Conservation (phyloP, 2,888 invertebrate genomes). For the Eupelmus urozonus region DNA sequence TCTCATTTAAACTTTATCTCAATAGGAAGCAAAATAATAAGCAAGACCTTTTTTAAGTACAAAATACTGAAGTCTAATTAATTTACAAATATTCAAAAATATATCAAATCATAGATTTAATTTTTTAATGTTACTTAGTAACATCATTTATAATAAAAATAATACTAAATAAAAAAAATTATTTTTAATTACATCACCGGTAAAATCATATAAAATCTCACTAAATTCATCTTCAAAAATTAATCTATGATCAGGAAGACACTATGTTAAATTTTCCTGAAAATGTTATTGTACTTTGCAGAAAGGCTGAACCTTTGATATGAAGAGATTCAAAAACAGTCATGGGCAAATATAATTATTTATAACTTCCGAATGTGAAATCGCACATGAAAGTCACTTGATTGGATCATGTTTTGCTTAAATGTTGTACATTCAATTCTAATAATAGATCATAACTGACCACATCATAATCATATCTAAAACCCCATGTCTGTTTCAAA, state of each 20-base stretch:
- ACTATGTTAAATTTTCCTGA: conserved; percentile 2
- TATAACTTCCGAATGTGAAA: not conserved
- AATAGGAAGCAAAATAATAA: conserved; percentile 1
- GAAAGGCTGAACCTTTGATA: conserved; percentile 32
- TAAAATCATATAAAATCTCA: not conserved
- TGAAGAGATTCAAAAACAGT: conserved; percentile 21
- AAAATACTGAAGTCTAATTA: not conserved
- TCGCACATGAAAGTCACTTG: too few relatives aligned
- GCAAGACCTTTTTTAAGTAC: not conserved
- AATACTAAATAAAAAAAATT: conserved; percentile 2
- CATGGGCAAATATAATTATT: conserved; percentile 8
- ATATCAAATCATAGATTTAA: not conserved
- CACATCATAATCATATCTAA: not conserved
- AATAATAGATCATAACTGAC: too few relatives aligned
- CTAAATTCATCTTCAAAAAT: conserved; percentile 19
- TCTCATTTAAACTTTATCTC: too few relatives aligned
- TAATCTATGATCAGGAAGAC: conserved; percentile 23
- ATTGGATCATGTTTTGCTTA: too few relatives aligned
- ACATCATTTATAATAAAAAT: conserved; percentile 1
- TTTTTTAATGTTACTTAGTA: not conserved
- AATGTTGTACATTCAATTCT: too few relatives aligned
- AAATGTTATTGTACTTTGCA: conserved; percentile 15
- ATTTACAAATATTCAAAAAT: conserved; percentile 4
- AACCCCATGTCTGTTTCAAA: conserved; percentile 8
- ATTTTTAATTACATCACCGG: not conserved